Evolutionary conservation across 2,888 invertebrate species (phyloP), one percentile per base, ranked within the genome.

Genomic region (Drosophila neotestacea): DNA sequence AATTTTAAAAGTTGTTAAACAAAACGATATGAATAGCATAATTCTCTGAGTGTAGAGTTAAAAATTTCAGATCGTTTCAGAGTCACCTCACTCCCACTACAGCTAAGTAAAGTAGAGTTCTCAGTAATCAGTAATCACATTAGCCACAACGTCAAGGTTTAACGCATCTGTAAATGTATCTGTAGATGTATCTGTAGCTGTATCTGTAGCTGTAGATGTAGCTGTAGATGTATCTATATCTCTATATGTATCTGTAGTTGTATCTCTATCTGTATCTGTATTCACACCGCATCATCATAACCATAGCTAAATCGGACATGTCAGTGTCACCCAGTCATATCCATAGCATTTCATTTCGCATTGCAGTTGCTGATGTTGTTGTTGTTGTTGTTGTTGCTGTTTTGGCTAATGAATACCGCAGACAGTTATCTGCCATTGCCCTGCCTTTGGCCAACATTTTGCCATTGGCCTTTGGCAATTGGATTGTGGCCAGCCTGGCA

Each of bases 401-500:
- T 36, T 56, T 60, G 58, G 61, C 78, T 77, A 79, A 73, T 82
- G 74, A 82, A 82, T 68, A 70, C 74, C 66, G 70, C 87, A 78
- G 87, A 86, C 89, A 64, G 64, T 67, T 62, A 62, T 56, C 54
- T 62, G 9, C 32, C 55, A 11, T 28, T 30, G 7, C 22, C 39
- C 16, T 13, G 30, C 6, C 30, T 9, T 30, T 28, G 10, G 0
- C 22, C 41, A 44, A 22, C 54, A 50, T 42, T 69, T 51, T 22
- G 54, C 47, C 70, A 58, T 47, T 51, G 69, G 85, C 77, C 72
- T 60, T 69, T 85, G 78, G 79, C 84, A 85, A 85, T 88, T 86
- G 84, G 84, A 85, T 85, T 88, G 84, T 42, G 84, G 84, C 81
- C 81, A 67, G 79, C 73, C 70, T 73, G 84, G 76, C 78, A 70